These are phyloP conservation scores for Habrosyne pyritoides DNA, from an alignment of 2,888 invertebrate genomes.

Conservation along the genomic window DNA sequence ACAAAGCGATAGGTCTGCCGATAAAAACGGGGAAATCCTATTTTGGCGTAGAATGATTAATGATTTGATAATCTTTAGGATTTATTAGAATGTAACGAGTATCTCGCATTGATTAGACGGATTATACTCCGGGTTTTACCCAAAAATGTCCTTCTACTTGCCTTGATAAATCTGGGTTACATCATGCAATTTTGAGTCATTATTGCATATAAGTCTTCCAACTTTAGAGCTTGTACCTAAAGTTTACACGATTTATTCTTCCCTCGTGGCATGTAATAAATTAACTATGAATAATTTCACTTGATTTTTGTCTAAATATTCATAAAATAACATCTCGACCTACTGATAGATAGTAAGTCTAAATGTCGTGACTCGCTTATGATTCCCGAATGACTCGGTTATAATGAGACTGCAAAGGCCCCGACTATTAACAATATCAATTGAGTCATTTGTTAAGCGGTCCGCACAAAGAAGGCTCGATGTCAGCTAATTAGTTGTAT, in stretches of 20 bases:
- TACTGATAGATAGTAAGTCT: conserved; percentile 3
- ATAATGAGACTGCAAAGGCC: conserved; percentile 54
- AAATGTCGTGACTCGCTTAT: conserved; percentile 55
- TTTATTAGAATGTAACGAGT: neutral
- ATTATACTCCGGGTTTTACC: neutral
- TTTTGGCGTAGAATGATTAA: neutral
- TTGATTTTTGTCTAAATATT: neutral
- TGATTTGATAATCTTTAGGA: neutral
- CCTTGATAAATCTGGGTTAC: too few species aligned
- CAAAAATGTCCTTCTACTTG: conserved; percentile 6
- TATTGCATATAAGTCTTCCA: neutral
- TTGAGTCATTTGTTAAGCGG: conserved; percentile 79
- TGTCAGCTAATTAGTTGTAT: conserved; percentile 79
- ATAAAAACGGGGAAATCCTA: neutral
- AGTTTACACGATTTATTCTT: neutral
- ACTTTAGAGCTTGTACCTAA: neutral
- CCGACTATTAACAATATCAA: conserved; percentile 75
- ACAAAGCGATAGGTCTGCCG: neutral
- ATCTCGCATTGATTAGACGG: too few species aligned
- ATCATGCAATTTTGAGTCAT: too few species aligned
- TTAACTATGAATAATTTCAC: neutral
- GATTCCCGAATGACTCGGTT: conserved; percentile 43
- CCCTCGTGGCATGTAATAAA: too few species aligned
- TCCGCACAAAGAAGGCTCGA: conserved; percentile 69
- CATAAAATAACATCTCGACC: neutral